Evolutionary conservation across 2,888 invertebrate species (phyloP).

Genomic region (Drosophila meridiana): DNA sequence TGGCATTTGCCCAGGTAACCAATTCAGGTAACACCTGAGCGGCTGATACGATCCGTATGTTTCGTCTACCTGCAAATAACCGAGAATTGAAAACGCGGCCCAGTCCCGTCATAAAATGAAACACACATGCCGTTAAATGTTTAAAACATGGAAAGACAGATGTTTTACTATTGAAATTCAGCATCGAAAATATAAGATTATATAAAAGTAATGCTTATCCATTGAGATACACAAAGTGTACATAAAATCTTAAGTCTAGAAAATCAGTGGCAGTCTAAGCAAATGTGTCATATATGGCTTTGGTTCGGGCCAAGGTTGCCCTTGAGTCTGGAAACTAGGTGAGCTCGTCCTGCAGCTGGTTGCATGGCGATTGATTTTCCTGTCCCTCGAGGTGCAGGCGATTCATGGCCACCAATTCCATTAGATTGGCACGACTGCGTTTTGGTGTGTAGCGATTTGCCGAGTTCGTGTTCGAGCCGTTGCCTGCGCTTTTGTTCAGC

Average conservation of each 20-base stretch:
- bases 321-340: conserved; percentile 24
- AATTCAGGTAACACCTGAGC: background rate
- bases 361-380: conserved; percentile 71
- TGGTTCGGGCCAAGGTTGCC: conserved; percentile 33
- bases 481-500: conserved; percentile 28
- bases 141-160: conserved; percentile 77
- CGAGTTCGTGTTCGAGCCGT: conserved; percentile 27
- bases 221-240: conserved; percentile 68
- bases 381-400: conserved; percentile 68
- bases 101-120: conserved; percentile 18
- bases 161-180: conserved; percentile 45
- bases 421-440: conserved; percentile 64
- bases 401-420: conserved; percentile 76
- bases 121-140: conserved; percentile 45
- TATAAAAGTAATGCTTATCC: conserved; percentile 35
- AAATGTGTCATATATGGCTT: conserved; percentile 52
- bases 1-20: conserved; percentile 22
- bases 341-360: conserved; percentile 32
- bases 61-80: conserved; percentile 11
- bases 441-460: conserved; percentile 55
- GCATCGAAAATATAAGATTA: conserved; percentile 35
- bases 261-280: conserved; percentile 52
- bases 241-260: conserved; percentile 51
- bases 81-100: background rate
- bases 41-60: background rate